Evolutionary conservation across 2,113 vertebrate species (phyloP), one percentile per base, ranked within the genome.

Genomic region (Clarias batrachus): DNA sequence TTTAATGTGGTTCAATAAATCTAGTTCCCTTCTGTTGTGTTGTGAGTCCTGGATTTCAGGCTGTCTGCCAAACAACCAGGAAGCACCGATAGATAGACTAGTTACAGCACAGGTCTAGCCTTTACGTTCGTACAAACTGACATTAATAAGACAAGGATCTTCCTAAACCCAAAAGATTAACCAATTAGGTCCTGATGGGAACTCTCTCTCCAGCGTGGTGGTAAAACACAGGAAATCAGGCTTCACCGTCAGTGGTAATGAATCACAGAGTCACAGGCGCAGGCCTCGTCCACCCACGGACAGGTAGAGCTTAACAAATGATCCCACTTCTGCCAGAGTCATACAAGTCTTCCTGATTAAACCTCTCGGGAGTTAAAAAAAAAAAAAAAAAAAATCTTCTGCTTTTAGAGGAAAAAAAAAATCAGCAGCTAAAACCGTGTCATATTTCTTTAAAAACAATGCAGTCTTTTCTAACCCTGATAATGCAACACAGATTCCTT

Each of bases 281-380:
- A 48, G 41, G 71, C 23, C 16, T 14, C 23, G 71, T 74, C 71
- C 70, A 73, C 70, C 70, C 41, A 77, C 74, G 16, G 66, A 54
- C 62, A 79, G 84, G 80, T 81, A 78, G 25, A 54, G 80, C 62
- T 23, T 63, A 86, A 63, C 37, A 63, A 85, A 82, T 85, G 37
- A 81, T 63, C 71, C 37, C 19, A n/a, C 7, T 65, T 30, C 63
- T 62, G 25, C 77, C 27, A n/a, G 84, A 59, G 54, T 74, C 57
- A 10, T 48, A 19, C 66, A 73, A 81, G 76, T 23, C 77, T 21
- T 41, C 25, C 81, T 66, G 83, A 87, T 80, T 80, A 73, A 87
- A 84, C 78, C 77, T 68, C 70, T 25, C 6, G 25, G 79, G 70
- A 78, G 6, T 27, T 14, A 19, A 27, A 56, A 56, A 78, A 48